Conservation (phyloP, 2,113 vertebrate species). For the Ciconia maguari region DNA sequence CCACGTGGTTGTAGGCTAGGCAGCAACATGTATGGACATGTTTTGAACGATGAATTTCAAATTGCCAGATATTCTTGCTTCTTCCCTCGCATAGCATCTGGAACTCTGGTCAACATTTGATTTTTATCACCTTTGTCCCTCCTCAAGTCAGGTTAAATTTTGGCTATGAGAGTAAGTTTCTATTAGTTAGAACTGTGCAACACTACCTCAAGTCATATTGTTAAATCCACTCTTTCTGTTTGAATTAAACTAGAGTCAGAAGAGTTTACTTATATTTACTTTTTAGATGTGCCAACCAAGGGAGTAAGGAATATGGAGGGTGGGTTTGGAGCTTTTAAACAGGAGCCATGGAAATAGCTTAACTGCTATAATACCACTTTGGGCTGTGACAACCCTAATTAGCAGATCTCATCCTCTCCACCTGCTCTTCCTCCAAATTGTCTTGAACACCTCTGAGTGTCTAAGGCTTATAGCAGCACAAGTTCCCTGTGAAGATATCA, state of each 20-base stretch:
- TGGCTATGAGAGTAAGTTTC: neutral
- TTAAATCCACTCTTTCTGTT: neutral
- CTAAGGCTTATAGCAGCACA: neutral
- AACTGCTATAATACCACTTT: neutral
- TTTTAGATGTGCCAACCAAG: neutral
- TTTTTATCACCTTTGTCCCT: neutral
- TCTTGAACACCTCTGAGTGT: neutral
- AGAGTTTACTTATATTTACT: neutral
- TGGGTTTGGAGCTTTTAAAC: neutral
- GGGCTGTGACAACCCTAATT: neutral
- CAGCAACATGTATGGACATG: neutral
- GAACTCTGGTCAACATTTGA: neutral
- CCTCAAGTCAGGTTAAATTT: neutral
- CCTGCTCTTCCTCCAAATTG: neutral
- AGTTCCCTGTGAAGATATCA: neutral
- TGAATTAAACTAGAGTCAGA: neutral
- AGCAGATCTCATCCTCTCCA: neutral
- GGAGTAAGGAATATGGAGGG: neutral
- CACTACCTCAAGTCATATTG: neutral
- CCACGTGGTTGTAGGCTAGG: neutral
- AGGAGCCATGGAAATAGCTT: neutral
- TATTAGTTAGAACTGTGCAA: neutral
- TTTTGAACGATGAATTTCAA: neutral
- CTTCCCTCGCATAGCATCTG: neutral
- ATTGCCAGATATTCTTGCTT: neutral